Percentiles rank a stretch among this genome's conserved stretches.
These are phyloP conservation scores for Calephelis perditalis DNA, from an alignment of 2,888 invertebrate species.

Conservation along the genomic window DNA sequence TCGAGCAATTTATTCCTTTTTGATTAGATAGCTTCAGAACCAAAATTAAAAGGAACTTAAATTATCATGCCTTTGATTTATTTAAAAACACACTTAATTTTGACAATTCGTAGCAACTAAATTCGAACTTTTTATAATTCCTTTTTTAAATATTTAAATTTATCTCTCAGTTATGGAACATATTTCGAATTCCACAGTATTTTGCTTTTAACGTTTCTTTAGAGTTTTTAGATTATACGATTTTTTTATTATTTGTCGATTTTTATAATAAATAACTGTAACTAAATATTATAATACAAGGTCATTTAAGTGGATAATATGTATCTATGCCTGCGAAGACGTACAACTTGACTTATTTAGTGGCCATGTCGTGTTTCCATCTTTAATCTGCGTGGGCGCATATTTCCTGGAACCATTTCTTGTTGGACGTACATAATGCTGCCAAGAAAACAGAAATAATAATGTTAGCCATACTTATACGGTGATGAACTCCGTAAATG, in stretches of 20 bases:
- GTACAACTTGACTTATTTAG: slow-evolving; percentile 72
- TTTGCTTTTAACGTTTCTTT: too few species aligned
- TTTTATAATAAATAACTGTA: too few species aligned
- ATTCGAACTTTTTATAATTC: too few species aligned
- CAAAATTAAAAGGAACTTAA: not conserved
- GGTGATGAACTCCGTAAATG: slow-evolving; percentile 71
- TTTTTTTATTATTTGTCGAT: too few species aligned
- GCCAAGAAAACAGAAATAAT: slow-evolving; percentile 74
- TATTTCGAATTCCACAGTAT: too few species aligned
- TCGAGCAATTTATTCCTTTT: not conserved
- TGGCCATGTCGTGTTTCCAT: slow-evolving; percentile 71
- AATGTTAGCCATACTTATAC: slow-evolving; percentile 71
- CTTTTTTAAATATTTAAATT: too few species aligned
- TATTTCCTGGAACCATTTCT: slow-evolving; percentile 75
- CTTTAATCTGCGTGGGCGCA: slow-evolving; percentile 75
- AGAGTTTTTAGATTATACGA: too few species aligned
- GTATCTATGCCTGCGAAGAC: slow-evolving; percentile 53
- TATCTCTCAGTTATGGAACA: too few species aligned
- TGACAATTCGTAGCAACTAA: not conserved
- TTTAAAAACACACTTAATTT: not conserved
- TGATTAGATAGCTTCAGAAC: not conserved
- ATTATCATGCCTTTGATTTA: not conserved
- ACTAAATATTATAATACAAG: too few species aligned
- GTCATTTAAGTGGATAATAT: not conserved
- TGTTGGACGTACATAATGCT: slow-evolving; percentile 67